These are phyloP conservation scores for Nyctereutes procyonoides DNA, from an alignment of 2,113 vertebrate genomes.

Conservation along the genomic window DNA sequence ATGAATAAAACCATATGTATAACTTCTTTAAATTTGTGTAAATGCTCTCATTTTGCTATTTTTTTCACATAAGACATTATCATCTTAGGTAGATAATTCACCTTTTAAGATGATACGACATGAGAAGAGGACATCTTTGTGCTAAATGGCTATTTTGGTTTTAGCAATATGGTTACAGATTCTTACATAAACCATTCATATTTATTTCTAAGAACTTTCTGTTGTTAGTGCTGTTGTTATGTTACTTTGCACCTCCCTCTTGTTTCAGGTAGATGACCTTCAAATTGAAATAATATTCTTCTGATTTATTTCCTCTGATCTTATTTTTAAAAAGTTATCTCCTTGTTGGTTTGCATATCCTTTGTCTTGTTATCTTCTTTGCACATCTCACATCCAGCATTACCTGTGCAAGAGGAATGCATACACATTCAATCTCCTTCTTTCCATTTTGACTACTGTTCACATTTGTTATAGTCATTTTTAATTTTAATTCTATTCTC, in stretches of 20 bases:
- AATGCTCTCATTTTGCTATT: background rate
- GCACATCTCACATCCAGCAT: background rate
- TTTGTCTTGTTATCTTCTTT: background rate
- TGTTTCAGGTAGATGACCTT: background rate
- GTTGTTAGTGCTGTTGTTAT: background rate
- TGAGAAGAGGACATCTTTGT: background rate
- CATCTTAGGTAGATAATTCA: background rate
- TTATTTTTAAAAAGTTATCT: background rate
- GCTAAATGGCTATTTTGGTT: background rate
- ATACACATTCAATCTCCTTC: background rate
- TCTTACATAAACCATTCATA: background rate
- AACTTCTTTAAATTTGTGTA: background rate
- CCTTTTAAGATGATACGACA: background rate
- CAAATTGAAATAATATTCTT: background rate
- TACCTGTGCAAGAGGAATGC: background rate
- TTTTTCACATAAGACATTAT: background rate
- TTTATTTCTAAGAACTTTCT: conserved; percentile 12
- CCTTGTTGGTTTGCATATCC: background rate
- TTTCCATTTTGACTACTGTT: background rate
- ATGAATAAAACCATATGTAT: background rate
- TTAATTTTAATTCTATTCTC: conserved; percentile 67
- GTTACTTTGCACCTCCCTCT: background rate
- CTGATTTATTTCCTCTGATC: background rate
- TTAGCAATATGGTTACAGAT: background rate
- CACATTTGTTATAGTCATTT: conserved; percentile 43